Evolutionary conservation across 2,888 invertebrate species (phyloP), one percentile per base, ranked within the genome.

Genomic region (Eugnorisma glareosa): DNA sequence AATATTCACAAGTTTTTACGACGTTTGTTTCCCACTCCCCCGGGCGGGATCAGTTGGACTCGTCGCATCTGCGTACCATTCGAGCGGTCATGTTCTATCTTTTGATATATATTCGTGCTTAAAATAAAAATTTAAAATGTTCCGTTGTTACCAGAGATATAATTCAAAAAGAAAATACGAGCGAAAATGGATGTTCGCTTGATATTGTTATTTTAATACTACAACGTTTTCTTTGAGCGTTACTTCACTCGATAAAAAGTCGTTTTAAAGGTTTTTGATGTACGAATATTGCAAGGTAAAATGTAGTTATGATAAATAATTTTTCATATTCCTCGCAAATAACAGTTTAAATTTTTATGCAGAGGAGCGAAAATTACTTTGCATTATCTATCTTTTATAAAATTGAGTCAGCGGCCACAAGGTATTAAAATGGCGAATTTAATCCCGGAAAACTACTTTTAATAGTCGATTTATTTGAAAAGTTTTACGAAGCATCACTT

Each of bases 1-100:
- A 92, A 93, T 93, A 92, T 93, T 93, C 91, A 90, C 92, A 93
- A 94, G 92, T 95, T 95, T 94, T 94, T 94, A 93, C 94, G 91
- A 92, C 93, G 92, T 94, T 94, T 93, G 92, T 93, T 92, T 91
- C 92, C 89, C 83, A 67, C 86, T 88, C 89, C 91, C 90, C 86
- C 83, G 91, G 92, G 92, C 89, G 83, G 89, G 92, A 93, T 93
- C 94, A 91, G 92, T 90, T 90, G 91, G 90, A 93, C 91, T 91
- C 91, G 91, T 91, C 93, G 91, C 94, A 94, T 94, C 94, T 94
- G 94, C 92, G 93, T 93, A 91, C 91, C 90, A 89, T 92, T 93
- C 91, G 89, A 92, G 91, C 91, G 89, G 90, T 92, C 91, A 91
- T 93, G 91, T 93, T 93, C 90, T 91, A 92, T 91, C 89, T 89